phyloP scores from a whole-genome alignment of 2,113 vertebrate species.

The Nanorana parkeri region DNA sequence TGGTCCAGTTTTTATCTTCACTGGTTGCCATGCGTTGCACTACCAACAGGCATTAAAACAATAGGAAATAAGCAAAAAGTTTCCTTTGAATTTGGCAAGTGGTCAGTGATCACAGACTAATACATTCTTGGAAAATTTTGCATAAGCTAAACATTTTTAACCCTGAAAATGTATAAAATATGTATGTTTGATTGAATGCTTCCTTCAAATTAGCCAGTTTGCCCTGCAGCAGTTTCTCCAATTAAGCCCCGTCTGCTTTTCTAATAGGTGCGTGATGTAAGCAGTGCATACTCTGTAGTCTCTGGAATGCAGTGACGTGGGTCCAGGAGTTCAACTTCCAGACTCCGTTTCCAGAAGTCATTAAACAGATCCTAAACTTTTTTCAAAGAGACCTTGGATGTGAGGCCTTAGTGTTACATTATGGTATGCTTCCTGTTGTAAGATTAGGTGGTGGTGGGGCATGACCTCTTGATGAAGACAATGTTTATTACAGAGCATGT shows the following conservation, averaged over 20 bases:
- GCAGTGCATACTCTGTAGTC: not conserved
- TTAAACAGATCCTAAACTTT: conserved; percentile 12
- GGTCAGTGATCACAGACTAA: too few species aligned
- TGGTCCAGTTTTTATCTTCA: not conserved
- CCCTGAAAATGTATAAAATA: too few species aligned
- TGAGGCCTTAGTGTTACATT: not conserved
- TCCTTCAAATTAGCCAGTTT: conserved; percentile 1
- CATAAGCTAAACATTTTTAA: too few species aligned
- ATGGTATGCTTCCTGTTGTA: not conserved
- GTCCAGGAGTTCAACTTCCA: conserved; percentile 1
- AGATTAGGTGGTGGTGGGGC: not conserved
- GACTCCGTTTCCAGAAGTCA: not conserved
- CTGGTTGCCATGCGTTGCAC: not conserved
- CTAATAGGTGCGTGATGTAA: not conserved
- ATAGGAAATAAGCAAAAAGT: too few species aligned
- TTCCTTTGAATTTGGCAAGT: too few species aligned
- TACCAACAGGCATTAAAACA: not conserved
- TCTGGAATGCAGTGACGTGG: conserved; percentile 36
- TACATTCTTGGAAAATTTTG: too few species aligned
- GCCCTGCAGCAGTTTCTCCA: conserved; percentile 15
- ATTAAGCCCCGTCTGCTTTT: conserved; percentile 29
- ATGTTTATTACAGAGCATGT: too few species aligned
- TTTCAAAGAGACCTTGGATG: not conserved
- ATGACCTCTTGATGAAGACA: too few species aligned
- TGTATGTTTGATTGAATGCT: too few species aligned